A percentile compares a stretch with the other conserved stretches of the same genome.
phyloP scores from a whole-genome alignment of 2,888 invertebrate genomes.

The Drepana falcataria region DNA sequence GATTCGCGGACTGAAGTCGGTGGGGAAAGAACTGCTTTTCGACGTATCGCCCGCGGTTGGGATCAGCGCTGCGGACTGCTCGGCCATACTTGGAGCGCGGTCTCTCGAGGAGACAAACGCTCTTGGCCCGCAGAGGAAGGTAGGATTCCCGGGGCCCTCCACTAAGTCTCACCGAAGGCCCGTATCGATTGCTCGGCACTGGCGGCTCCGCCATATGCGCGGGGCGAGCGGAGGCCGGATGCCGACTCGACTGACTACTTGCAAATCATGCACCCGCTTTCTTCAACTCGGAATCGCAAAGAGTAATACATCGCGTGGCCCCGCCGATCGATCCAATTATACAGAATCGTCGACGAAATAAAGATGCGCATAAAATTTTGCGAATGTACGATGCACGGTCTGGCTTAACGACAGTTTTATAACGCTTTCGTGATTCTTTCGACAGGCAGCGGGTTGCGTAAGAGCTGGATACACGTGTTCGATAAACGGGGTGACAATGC shows the following conservation, averaged over 20 bases:
- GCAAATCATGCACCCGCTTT: conserved; percentile 49
- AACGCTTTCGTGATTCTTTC: conserved; percentile 39
- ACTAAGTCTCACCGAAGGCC: conserved; percentile 36
- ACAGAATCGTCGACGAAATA: conserved; percentile 49
- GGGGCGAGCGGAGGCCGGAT: conserved; percentile 40
- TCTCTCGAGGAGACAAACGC: conserved; percentile 57
- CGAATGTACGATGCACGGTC: conserved; percentile 50
- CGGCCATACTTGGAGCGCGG: conserved; percentile 59
- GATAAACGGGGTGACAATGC: neutral
- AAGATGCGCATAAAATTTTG: conserved; percentile 68
- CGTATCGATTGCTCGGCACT: conserved; percentile 6
- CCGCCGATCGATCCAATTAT: conserved; percentile 58
- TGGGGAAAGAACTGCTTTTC: conserved; percentile 44
- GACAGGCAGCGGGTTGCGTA: neutral
- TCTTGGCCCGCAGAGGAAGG: conserved; percentile 57
- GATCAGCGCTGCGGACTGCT: conserved; percentile 53
- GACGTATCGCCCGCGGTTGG: conserved; percentile 34
- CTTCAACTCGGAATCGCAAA: conserved; percentile 59
- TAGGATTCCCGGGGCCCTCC: conserved; percentile 34
- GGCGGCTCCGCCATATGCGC: conserved; percentile 22
- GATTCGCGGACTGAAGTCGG: conserved; percentile 23
- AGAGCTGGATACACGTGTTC: neutral
- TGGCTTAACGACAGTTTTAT: conserved; percentile 38
- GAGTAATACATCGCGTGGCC: conserved; percentile 70
- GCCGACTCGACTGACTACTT: conserved; percentile 49